These are phyloP conservation scores for Helicoverpa armigera DNA, from an alignment of 1,140 invertebrate species.

Conservation along the genomic window DNA sequence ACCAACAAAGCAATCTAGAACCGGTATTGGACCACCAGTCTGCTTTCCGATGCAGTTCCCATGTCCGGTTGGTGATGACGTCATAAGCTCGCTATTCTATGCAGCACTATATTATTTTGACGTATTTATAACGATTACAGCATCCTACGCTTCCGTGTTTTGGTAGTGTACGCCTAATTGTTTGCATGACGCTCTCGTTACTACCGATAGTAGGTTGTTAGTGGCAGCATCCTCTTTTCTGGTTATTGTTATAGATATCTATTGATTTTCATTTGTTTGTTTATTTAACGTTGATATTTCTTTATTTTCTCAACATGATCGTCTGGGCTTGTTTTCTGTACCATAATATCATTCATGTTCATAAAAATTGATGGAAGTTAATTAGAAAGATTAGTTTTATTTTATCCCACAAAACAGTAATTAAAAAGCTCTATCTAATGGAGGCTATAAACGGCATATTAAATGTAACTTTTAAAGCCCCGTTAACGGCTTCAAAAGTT, in stretches of 20 bases:
- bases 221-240: too few relatives aligned
- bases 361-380: too few relatives aligned
- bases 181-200: not conserved
- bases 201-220: too few relatives aligned
- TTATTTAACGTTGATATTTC: too few relatives aligned
- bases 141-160: conserved; percentile 18
- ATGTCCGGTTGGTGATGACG: conserved; percentile 25
- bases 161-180: not conserved
- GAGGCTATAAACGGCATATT: not conserved
- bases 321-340: too few relatives aligned
- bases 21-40: conserved; percentile 1
- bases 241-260: too few relatives aligned
- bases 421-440: not conserved
- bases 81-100: conserved; percentile 7
- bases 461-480: conserved; percentile 2
- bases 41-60: not conserved
- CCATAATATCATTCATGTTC: too few relatives aligned
- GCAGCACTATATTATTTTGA: conserved; percentile 22
- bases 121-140: conserved; percentile 25
- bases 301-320: too few relatives aligned
- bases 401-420: too few relatives aligned
- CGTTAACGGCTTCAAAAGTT: conserved; percentile 14
- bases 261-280: too few relatives aligned
- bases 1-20: conserved; percentile 4
- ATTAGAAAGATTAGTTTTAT: too few relatives aligned